Percentiles rank a stretch among this genome's conserved stretches.
phyloP scores from a whole-genome alignment of 2,113 vertebrate genomes.

The Carassius carassius region DNA sequence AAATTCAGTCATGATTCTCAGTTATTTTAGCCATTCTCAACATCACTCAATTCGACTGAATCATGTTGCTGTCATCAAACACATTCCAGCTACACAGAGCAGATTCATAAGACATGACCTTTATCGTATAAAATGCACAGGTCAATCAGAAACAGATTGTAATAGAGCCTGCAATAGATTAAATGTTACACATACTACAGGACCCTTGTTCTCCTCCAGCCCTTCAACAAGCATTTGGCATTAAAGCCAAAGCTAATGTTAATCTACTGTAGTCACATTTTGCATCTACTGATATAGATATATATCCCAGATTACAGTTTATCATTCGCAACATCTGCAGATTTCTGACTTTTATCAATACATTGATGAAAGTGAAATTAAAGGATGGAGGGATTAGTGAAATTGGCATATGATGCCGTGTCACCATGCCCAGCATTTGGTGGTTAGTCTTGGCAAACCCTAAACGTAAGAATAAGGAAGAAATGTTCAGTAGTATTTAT shows the following conservation, averaged over 20 bases:
- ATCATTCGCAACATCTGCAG: background rate
- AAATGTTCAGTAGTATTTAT: conserved; percentile 65
- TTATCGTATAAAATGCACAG: background rate
- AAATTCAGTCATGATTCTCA: background rate
- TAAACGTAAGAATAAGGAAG: background rate
- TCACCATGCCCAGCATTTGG: background rate
- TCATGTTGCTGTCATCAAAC: background rate
- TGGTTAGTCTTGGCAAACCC: background rate
- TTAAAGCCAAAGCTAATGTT: background rate
- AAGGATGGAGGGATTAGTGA: background rate
- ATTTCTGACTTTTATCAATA: background rate
- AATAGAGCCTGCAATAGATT: background rate
- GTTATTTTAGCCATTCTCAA: background rate
- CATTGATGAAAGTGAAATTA: background rate
- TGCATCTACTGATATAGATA: background rate
- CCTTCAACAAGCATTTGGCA: background rate
- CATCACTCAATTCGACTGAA: background rate
- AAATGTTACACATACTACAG: background rate
- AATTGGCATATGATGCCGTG: conserved; percentile 40
- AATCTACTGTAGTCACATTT: background rate
- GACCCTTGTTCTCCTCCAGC: conserved; percentile 1
- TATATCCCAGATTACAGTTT: background rate
- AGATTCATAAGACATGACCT: conserved; percentile 19
- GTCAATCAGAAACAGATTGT: background rate
- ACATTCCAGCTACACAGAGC: background rate